Percentiles rank a stretch among this genome's conserved stretches.
These are phyloP conservation scores for Eulacestoma nigropectus DNA, from an alignment of 2,113 vertebrate species.

Conservation along the genomic window DNA sequence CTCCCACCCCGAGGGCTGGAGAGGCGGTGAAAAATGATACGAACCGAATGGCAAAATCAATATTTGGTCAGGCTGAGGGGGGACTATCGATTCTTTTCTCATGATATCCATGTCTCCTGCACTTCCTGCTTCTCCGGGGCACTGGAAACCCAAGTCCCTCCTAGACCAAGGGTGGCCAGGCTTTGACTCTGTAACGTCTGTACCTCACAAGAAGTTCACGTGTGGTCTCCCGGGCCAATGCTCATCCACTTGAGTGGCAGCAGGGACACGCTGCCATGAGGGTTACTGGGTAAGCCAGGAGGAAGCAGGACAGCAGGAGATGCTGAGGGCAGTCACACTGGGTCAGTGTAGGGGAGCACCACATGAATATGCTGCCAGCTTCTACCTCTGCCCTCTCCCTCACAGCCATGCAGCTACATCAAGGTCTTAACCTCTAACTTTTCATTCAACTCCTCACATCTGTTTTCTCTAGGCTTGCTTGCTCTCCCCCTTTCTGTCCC, in stretches of 20 bases:
- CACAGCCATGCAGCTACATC: neutral
- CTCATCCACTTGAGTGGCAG: slow-evolving; percentile 34
- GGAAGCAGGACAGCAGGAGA: slow-evolving; percentile 22
- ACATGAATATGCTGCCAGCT: neutral
- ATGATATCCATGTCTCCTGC: slow-evolving; percentile 60
- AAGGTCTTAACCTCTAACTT: neutral
- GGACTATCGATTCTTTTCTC: slow-evolving; percentile 62
- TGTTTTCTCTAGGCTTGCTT: neutral
- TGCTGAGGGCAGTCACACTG: neutral
- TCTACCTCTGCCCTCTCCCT: neutral
- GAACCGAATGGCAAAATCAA: slow-evolving; percentile 48
- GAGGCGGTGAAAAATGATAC: slow-evolving; percentile 23
- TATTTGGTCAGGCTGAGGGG: slow-evolving; percentile 57
- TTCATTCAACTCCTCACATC: neutral
- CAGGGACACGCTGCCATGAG: neutral
- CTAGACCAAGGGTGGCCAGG: slow-evolving; percentile 57
- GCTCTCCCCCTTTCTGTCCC: neutral
- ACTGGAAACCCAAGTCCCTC: slow-evolving; percentile 51
- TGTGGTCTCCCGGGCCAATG: neutral
- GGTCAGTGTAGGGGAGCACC: neutral
- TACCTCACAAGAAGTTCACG: slow-evolving; percentile 60
- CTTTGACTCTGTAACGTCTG: slow-evolving; percentile 55
- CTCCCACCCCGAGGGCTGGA: neutral
- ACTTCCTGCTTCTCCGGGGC: slow-evolving; percentile 51
- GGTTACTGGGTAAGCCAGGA: neutral